Base-by-base conservation (phyloP, 1,140 invertebrate species). In the Drosophila paulistorum region DNA sequence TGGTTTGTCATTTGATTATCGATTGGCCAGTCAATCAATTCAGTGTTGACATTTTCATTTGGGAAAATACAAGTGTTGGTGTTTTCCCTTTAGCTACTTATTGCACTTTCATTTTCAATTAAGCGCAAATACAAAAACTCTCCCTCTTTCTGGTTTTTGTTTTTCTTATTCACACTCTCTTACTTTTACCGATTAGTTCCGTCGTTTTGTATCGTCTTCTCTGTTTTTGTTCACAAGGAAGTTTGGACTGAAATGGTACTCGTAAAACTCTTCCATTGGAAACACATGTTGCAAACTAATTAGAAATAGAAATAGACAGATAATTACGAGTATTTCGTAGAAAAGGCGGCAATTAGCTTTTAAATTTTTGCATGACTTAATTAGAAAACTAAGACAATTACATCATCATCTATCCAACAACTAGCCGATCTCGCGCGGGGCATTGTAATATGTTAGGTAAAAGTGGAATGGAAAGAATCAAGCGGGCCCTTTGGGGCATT, bases 31-130 rank as follows among this genome's bases (percentile, higher is more conserved):
- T 11, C 37, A 39, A 11, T 13, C 37, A 13, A 13, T 42, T 60
- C 3, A 20, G 9, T 9, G 57, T 51, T 65, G 63, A 65, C 64
- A 68, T 75, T 80, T 80, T 80, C 65, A 51, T 51, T 48, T 51
- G 17, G 45, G 3, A 51, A 51, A 51, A 51, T 9, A 17, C 20
- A 51, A 20, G 45, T 17, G 42, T 45, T 76, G 59, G 39, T 35
- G 7, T 10, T 68, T 68, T 74, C 39, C 2, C 17, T 39, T 30
- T 57, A 62, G 63, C 37, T 65, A 71, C 55, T 61, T 70, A 82
- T 90, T 85, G 77, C 75, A 82, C 86, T 90, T 90, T 90, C 85
- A 69, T 85, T 90, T 90, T 90, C 86, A 85, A 90, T 90, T 77
- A 85, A 37, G 39, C 48, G 60, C 77, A 69, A 80, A 68, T 81